Base-by-base conservation (phyloP, 2,888 invertebrate species). In the Polymixis flavicincta region DNA sequence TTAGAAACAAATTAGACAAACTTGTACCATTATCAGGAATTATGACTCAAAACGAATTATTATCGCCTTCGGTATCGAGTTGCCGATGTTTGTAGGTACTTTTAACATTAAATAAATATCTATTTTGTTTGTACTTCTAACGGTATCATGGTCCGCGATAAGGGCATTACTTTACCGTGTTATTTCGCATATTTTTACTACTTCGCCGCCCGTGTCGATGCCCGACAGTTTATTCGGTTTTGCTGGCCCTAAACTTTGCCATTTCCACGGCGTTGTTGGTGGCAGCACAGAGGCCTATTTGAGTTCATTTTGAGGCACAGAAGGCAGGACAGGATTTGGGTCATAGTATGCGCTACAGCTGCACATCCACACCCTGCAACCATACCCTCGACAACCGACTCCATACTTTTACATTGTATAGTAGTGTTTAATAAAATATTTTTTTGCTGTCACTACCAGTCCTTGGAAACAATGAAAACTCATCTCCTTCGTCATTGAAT, bases 21-120 rank as follows among this genome's bases (percentile, higher is more conserved):
- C 42, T 84, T 66, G 52, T 55, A 67, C 66, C 61, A 66, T 74
- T 80, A 85, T 85, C 78, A 60, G 42, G 37, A 73, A 67, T 64
- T 73, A 75, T 75, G 68, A 74, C 71, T 73, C 79, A 55, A 85
- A 79, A 79, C 55, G 61, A 76, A 85, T 72, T 59, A 76, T 77
- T 83, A 83, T 83, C 74, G 70, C 9, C 54, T 8, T 42, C 42
- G 71, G 60, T 86, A 77, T 82, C 79, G 66, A 59, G 4, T 50
- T 67, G 77, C 79, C 78, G 68, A 80, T 78, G 74, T 78, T 78
- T 79, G 82, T 87, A 80, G 61, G 81, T 84, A 84, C 72, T 80
- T 74, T 42, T 50, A 50, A 71, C 64, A 45, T 71, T 81, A 67
- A 64, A 71, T 76, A 83, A 74, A 71, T 54, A 75, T 45, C 22